Evolutionary conservation across 2,888 invertebrate genomes (phyloP).

Genomic region (Smittia sp.): DNA sequence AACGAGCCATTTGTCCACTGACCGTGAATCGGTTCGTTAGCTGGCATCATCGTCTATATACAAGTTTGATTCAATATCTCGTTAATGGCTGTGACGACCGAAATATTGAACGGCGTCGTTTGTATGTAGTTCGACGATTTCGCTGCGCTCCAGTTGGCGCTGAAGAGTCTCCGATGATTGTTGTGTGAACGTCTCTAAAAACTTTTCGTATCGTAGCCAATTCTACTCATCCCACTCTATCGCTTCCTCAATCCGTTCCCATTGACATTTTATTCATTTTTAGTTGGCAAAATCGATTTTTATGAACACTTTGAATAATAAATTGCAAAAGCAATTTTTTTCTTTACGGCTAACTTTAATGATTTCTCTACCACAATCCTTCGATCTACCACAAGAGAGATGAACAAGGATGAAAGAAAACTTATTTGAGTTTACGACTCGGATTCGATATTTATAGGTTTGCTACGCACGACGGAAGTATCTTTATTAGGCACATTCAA

Average conservation of each 20-base stretch:
- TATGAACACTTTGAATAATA: constrained; percentile 10
- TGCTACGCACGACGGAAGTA: constrained; percentile 17
- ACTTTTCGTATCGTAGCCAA: neutral
- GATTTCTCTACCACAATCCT: constrained; percentile 1
- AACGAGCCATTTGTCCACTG: neutral
- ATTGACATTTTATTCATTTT: constrained; percentile 18
- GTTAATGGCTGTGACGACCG: neutral
- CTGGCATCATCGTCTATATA: neutral
- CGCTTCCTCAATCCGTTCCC: neutral
- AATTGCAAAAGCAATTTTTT: constrained; percentile 21
- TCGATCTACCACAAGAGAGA: too few relatives aligned
- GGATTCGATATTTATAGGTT: constrained; percentile 19
- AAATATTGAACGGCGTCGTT: neutral
- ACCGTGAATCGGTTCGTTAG: neutral
- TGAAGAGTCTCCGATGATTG: neutral
- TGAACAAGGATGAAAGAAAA: neutral
- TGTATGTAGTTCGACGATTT: neutral
- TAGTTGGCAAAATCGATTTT: constrained; percentile 16
- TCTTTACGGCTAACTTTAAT: neutral
- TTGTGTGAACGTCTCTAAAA: neutral
- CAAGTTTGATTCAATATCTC: neutral
- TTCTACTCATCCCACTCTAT: too few relatives aligned
- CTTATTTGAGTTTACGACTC: constrained; percentile 12
- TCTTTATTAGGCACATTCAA: constrained; percentile 11
- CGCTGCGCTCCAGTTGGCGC: neutral